These are phyloP conservation scores for Eulemur mongoz DNA, from an alignment of 2,797 vertebrate species.

Conservation along the genomic window DNA sequence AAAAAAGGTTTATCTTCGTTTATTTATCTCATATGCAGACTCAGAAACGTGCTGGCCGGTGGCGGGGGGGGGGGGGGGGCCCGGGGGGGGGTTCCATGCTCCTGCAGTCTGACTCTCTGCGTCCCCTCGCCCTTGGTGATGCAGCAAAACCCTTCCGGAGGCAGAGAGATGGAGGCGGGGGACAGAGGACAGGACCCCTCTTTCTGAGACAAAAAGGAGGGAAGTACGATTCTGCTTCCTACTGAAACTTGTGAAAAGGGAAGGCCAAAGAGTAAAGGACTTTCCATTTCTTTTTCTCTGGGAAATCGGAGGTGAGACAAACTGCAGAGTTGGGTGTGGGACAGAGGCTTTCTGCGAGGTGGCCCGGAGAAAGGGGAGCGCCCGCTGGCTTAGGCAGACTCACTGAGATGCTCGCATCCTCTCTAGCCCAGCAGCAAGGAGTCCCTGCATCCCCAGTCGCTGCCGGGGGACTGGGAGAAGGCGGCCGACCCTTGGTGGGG, in stretches of 20 bases:
- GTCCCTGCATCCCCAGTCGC: neutral
- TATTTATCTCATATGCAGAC: neutral
- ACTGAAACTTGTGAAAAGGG: neutral
- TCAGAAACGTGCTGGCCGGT: neutral
- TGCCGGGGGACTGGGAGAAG: neutral
- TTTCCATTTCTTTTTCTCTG: neutral
- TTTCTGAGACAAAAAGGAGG: neutral
- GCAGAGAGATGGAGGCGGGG: neutral
- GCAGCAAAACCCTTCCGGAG: neutral
- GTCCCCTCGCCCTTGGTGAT: neutral
- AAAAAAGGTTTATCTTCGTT: neutral
- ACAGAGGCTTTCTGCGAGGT: neutral
- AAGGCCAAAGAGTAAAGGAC: neutral
- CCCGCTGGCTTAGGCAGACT: neutral
- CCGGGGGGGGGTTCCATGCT: neutral
- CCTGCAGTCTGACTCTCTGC: neutral
- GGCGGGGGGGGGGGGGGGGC: no score
- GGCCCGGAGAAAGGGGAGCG: no score
- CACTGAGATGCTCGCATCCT: neutral
- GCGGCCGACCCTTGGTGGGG: neutral
- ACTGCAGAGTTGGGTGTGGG: neutral
- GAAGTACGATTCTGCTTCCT: neutral
- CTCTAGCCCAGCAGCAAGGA: neutral
- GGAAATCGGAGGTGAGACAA: neutral
- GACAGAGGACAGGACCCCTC: neutral